Evolutionary conservation across 2,888 invertebrate genomes (phyloP).

Genomic region (Drosophila yooni): DNA sequence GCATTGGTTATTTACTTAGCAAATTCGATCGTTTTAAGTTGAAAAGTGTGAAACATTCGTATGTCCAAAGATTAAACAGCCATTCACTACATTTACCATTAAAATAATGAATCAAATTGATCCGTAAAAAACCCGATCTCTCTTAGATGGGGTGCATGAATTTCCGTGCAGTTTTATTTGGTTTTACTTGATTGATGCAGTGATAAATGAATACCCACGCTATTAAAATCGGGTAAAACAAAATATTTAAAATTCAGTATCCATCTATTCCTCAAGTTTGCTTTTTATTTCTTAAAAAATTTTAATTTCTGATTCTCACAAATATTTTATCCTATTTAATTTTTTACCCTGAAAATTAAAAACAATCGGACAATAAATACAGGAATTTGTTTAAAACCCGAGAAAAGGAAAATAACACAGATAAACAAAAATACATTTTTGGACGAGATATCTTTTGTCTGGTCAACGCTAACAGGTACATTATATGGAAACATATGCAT

Average conservation of each 20-base stretch:
- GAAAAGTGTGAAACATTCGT: slow-evolving; percentile 49
- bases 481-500: background rate
- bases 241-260: background rate
- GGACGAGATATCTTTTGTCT: background rate
- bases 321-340: background rate
- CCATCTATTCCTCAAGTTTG: background rate
- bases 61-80: slow-evolving; percentile 59
- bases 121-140: slow-evolving; percentile 22
- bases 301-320: background rate
- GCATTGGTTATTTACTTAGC: slow-evolving; percentile 53
- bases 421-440: background rate
- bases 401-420: background rate
- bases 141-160: background rate
- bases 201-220: background rate
- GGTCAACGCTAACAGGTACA: background rate
- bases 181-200: background rate
- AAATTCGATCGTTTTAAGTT: slow-evolving; percentile 61
- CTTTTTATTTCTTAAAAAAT: background rate
- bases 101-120: slow-evolving; percentile 42
- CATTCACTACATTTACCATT: slow-evolving; percentile 35
- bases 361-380: background rate
- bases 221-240: background rate
- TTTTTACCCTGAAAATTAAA: background rate
- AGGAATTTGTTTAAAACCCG: background rate
- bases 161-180: background rate